These are phyloP conservation scores for Spialia ferax DNA, from an alignment of 2,888 invertebrate species.

Conservation along the genomic window DNA sequence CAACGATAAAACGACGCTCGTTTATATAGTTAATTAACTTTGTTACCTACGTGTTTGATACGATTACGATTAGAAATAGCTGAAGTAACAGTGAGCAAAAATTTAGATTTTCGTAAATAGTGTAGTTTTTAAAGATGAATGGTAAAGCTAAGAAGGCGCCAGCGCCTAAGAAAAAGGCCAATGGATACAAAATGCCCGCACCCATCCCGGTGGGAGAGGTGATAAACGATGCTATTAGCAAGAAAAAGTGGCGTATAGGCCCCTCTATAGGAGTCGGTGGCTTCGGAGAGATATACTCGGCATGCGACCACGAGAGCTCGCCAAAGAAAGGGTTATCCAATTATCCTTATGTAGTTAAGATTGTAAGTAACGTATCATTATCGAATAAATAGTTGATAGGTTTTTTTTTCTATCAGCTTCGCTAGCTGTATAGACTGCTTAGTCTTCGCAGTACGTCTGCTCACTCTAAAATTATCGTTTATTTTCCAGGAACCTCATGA, in stretches of 20 bases:
- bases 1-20: constrained; percentile 5
- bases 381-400: too few species aligned
- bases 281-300: constrained; percentile 97
- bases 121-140: constrained; percentile 57
- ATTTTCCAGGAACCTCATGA: constrained; percentile 92
- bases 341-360: constrained; percentile 92
- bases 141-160: constrained; percentile 71
- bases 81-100: background rate
- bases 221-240: constrained; percentile 89
- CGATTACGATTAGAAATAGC: constrained; percentile 1
- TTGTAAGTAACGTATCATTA: constrained; percentile 79
- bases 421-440: too few species aligned
- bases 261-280: constrained; percentile 96
- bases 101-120: constrained; percentile 7
- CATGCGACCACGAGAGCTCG: constrained; percentile 87
- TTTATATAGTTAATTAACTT: background rate
- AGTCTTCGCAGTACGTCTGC: too few species aligned
- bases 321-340: constrained; percentile 78
- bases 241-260: constrained; percentile 95
- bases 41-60: too few species aligned
- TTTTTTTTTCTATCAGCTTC: too few species aligned
- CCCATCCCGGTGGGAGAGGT: constrained; percentile 92
- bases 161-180: constrained; percentile 74
- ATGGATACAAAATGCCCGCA: constrained; percentile 88
- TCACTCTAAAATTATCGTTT: background rate